A percentile compares a stretch with the other conserved stretches of the same genome.
Evolutionary conservation across 2,888 invertebrate species (phyloP).

Genomic region (Apodemia zela): DNA sequence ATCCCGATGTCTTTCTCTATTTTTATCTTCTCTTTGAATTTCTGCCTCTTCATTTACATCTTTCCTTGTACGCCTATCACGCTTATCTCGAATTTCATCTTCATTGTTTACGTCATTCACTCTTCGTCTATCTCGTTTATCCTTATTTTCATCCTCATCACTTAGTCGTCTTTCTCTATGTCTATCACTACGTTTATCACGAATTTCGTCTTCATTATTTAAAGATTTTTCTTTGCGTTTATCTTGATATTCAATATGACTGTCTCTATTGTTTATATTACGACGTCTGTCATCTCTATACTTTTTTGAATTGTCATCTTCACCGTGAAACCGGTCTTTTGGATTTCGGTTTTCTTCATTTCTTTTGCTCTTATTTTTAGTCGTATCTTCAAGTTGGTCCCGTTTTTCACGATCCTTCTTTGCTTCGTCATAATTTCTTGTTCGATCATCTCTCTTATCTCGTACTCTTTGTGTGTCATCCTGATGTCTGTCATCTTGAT

Average conservation of each 20-base stretch:
- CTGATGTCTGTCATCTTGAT: conserved; percentile 13
- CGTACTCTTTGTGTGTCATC: conserved; percentile 3
- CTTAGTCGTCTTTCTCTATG: background rate
- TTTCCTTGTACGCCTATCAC: conserved; percentile 16
- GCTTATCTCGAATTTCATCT: background rate
- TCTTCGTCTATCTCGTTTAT: background rate
- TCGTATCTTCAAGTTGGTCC: background rate
- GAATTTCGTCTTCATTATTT: background rate
- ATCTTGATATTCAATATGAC: background rate
- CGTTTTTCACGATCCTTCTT: background rate
- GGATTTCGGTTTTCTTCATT: conserved; percentile 2
- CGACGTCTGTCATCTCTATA: conserved; percentile 1
- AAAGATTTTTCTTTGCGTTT: background rate
- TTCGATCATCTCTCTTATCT: background rate
- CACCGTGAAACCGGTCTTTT: background rate
- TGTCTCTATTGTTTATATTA: background rate
- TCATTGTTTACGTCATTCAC: background rate
- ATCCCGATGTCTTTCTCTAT: background rate
- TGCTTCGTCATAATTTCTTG: background rate
- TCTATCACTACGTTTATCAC: background rate
- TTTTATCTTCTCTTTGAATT: background rate
- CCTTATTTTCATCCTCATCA: background rate
- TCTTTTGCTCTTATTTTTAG: background rate
- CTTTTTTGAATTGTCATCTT: conserved; percentile 2
- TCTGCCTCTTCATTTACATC: background rate